Evolutionary conservation across 2,113 vertebrate genomes (phyloP).

Genomic region (Charadrius vociferus): DNA sequence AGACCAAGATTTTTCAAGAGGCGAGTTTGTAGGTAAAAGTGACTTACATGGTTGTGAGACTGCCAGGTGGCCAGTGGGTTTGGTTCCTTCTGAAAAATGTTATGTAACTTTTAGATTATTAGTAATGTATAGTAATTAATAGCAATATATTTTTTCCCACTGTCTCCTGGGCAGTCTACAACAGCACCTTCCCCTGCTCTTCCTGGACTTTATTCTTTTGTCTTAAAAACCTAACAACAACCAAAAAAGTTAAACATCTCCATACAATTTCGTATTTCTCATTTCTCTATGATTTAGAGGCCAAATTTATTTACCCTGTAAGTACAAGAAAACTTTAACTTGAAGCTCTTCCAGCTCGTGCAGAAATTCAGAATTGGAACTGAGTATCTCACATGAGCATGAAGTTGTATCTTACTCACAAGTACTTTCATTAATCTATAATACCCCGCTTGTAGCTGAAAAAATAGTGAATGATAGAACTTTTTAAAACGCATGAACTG

Average conservation of each 20-base stretch:
- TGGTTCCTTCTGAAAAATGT: background rate
- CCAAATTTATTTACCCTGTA: background rate
- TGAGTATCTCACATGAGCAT: background rate
- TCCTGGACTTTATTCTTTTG: background rate
- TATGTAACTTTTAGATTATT: background rate
- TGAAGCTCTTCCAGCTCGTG: background rate
- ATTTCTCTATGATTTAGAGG: background rate
- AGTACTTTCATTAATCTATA: fast-evolving
- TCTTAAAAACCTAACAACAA: background rate
- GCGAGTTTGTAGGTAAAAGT: background rate
- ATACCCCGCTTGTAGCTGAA: background rate
- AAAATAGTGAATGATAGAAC: background rate
- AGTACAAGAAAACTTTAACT: background rate
- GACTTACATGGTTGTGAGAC: background rate
- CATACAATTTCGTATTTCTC: background rate
- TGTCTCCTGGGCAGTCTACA: background rate
- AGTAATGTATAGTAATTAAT: background rate
- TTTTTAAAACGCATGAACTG: background rate
- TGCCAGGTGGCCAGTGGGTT: background rate
- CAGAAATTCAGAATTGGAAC: background rate
- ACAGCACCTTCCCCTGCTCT: no score
- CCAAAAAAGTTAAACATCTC: background rate
- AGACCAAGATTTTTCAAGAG: background rate
- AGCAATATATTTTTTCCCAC: background rate
- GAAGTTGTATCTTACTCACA: background rate